Evolutionary conservation across 1,140 invertebrate species (phyloP), one percentile per base, ranked within the genome.

Genomic region (Tetramorium alpestre): DNA sequence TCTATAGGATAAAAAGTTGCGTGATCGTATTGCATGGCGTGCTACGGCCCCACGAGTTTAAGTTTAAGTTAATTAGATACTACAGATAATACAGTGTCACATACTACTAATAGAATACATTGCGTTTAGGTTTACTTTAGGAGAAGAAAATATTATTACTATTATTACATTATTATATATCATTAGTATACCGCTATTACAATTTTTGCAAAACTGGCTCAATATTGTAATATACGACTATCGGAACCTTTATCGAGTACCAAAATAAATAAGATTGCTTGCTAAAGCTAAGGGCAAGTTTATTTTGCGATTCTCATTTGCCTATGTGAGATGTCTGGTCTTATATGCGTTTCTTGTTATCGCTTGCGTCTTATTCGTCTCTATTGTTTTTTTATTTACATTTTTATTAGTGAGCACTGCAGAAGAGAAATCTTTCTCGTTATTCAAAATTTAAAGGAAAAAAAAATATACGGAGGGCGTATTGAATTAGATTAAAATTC

Each of bases 221-320:
- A 94, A 95, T 88, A 94, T 92, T 95, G 94, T 95, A 95, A 94
- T 92, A 95, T 95, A 95, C 90, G 88, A 93, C 85, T 93, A 94
- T 91, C 87, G 86, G 92, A 94, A 82, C 54, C 89, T 91, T 93
- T 94, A 93, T 93, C 90, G 91, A 94, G 93, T 94, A 94, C 94
- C 94, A 94, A 94, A 94, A 94, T 94, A 94, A 94, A 93, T 93
- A 93, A 94, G 93, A 94, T 93, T 92, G 93, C 94, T 94, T 94
- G 94, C 92, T 94, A 94, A 33, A 94, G 93, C 91, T 91, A 91
- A 85, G 51, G 16, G 62, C 25, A 73, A 81, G n/a, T 76, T 77
- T 33, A 80, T 73, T 56, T 90, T 88, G 10, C 77, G 41, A 33
- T 47, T 90, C 41, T 81, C 51, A 22, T 86, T 88, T 67, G 60